Evolutionary conservation across 1,140 invertebrate genomes (phyloP), one percentile per base, ranked within the genome.

Genomic region (Lordiphosa stackelbergi): DNA sequence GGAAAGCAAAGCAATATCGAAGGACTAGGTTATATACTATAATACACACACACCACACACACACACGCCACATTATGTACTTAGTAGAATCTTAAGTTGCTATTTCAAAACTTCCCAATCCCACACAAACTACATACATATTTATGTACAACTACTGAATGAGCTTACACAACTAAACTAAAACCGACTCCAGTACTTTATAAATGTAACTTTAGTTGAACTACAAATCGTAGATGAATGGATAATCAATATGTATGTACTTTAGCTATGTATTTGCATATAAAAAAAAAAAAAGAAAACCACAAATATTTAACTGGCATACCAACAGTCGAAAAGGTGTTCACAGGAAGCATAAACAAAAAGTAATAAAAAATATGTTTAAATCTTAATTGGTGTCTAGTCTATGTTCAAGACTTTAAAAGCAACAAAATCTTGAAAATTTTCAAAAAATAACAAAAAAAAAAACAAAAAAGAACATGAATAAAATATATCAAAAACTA

Each of bases 401-500:
- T 85, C 79, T 85, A 85, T 66, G 69, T 70, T 79, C 75, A 73
- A 77, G 81, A 85, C 79, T 85, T 85, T 75, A 85, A 85, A 84
- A 71, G 66, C 63, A 83, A 85, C 72, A 83, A 77, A 83, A 72
- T 81, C 77, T 84, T 83, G 60, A 74, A 69, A 78, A 42, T 34
- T 52, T 42, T 28, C 3, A 31, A 54, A 34, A n/a, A 28, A 62
- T 49, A 56, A 45, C 9, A 22, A 74, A 36, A n/a, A n/a, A n/a
- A n/a, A n/a, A n/a, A n/a, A n/a, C n/a, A n/a, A 37, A 46, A 52
- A 36, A 24, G 46, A 54, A 41, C 35, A 62, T 52, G 41, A 65
- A 65, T 35, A 55, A 53, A 52, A 66, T 46, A 34, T 49, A 31
- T 13, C n/a, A 54, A 48, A 59, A 62, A 41, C 42, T 35, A 13